Conservation (phyloP, 2,797 vertebrate species). For the Chelidonichthys spinosus region DNA sequence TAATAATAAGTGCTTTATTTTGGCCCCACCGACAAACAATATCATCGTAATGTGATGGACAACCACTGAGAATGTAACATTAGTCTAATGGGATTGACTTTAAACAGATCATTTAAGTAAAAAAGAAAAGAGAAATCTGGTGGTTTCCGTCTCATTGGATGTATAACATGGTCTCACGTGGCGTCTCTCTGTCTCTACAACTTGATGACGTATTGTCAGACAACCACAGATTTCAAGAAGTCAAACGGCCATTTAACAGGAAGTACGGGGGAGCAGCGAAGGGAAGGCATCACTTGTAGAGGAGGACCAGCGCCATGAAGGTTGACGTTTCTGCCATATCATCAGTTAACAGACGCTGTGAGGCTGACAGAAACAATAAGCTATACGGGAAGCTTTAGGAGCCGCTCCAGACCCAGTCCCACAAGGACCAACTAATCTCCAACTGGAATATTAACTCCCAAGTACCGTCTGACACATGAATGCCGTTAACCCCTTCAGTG, state of each 20-base stretch:
- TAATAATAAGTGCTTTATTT: background rate
- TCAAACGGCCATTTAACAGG: slow-evolving; percentile 29
- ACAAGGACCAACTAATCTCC: slow-evolving; percentile 52
- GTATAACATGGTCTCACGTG: slow-evolving; percentile 21
- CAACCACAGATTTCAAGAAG: slow-evolving; percentile 33
- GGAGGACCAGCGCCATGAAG: slow-evolving; percentile 38
- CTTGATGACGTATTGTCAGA: slow-evolving; percentile 28
- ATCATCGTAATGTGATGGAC: background rate
- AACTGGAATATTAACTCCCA: slow-evolving; percentile 55
- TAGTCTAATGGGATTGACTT: background rate
- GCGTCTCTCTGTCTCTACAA: slow-evolving; percentile 20
- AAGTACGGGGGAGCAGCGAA: slow-evolving; percentile 12
- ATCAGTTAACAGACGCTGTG: slow-evolving; percentile 60
- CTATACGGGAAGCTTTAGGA: slow-evolving; percentile 44
- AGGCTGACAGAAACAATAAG: slow-evolving; percentile 62
- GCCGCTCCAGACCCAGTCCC: slow-evolving; percentile 25
- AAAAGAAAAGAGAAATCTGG: background rate
- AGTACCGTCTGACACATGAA: slow-evolving; percentile 38
- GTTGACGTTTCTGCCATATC: slow-evolving; percentile 44
- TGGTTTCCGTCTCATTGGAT: slow-evolving; percentile 26
- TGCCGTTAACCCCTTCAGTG: slow-evolving; percentile 8
- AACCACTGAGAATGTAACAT: background rate
- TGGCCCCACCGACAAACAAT: background rate
- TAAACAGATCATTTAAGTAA: background rate
- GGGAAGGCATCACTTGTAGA: slow-evolving; percentile 39